Base-by-base conservation (phyloP, 2,888 invertebrate species). In the Pseudanteris insignis region DNA sequence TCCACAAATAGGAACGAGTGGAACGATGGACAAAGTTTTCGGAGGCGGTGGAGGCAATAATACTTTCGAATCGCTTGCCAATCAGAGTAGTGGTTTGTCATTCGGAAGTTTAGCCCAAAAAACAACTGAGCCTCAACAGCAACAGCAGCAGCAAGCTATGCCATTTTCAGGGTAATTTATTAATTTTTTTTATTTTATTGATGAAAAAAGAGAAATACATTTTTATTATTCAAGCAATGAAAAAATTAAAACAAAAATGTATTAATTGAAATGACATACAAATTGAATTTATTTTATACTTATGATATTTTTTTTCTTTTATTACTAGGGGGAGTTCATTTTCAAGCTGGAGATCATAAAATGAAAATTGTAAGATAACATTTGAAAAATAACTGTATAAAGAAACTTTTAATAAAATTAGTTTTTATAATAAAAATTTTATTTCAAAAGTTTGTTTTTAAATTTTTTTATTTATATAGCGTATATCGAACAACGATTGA, bases 31-130 rank as follows among this genome's bases (percentile, higher is more conserved):
- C 32, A 75, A 76, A 68, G 74, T 78, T 32, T 78, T 79, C 55
- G 78, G 75, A 26, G 70, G 62, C 21, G 60, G 70, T 8, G 38
- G 40, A 30, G 76, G 73, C 2, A 72, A 55, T 26, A 73, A 51
- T 30, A 78, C 75, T 1, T 80, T 80, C 47, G 79, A 78, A 63
- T 67, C 74, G 2, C 65, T 79, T 18, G 78, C 76, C 2, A 71
- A 63, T 30, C 78, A 78, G 60, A 68, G 69, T 12, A 74, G 72
- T 15, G 75, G 70, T 8, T 65, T 78, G 14, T 73, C 74, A 5
- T 79, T 79, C 14, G 71, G 74, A 15, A 71, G 70, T 55, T 41
- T 73, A 29, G 73, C 72, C 0, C 73, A 71, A 51, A 74, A 74
- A 18, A 72, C 70, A 28, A 64, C 73, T 8, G 75, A 77, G 44